These are phyloP conservation scores for Nemotelus nigrinus DNA, from an alignment of 2,888 invertebrate species.

Conservation along the genomic window DNA sequence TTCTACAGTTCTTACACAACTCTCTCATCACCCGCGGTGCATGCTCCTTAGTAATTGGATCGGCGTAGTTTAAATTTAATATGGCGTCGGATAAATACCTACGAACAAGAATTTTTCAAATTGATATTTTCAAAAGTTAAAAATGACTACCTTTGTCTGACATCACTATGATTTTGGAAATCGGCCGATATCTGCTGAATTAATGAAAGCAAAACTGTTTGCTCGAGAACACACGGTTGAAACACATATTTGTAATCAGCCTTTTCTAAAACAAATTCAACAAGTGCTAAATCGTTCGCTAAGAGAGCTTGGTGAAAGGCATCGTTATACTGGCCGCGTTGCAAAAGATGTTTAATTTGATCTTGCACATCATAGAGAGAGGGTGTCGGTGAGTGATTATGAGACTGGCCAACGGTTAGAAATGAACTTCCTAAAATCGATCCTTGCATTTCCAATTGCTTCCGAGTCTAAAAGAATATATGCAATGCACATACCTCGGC, in stretches of 20 bases:
- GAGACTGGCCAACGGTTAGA: constrained; percentile 72
- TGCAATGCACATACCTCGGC: not conserved
- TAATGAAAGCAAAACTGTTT: constrained; percentile 89
- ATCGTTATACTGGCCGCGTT: constrained; percentile 80
- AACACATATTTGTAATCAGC: constrained; percentile 85
- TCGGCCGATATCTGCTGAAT: constrained; percentile 95
- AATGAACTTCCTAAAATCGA: constrained; percentile 70
- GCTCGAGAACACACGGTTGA: constrained; percentile 80
- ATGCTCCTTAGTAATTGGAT: constrained; percentile 84
- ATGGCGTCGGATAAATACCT: constrained; percentile 91
- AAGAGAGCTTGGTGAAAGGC: constrained; percentile 91
- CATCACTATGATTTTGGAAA: constrained; percentile 82
- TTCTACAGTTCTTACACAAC: constrained; percentile 77
- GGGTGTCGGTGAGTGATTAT: constrained; percentile 80
- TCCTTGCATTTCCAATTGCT: constrained; percentile 71
- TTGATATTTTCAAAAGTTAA: constrained; percentile 11
- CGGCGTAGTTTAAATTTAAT: constrained; percentile 79
- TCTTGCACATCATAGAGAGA: constrained; percentile 70
- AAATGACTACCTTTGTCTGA: constrained; percentile 76
- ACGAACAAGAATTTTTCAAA: constrained; percentile 54
- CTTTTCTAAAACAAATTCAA: constrained; percentile 86
- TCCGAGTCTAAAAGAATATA: constrained; percentile 57
- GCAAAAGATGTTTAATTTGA: constrained; percentile 75
- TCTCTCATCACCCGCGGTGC: constrained; percentile 81
- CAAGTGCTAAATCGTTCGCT: constrained; percentile 86